Base-by-base conservation (phyloP, 2,888 invertebrate genomes). In the Baronia brevicornis region DNA sequence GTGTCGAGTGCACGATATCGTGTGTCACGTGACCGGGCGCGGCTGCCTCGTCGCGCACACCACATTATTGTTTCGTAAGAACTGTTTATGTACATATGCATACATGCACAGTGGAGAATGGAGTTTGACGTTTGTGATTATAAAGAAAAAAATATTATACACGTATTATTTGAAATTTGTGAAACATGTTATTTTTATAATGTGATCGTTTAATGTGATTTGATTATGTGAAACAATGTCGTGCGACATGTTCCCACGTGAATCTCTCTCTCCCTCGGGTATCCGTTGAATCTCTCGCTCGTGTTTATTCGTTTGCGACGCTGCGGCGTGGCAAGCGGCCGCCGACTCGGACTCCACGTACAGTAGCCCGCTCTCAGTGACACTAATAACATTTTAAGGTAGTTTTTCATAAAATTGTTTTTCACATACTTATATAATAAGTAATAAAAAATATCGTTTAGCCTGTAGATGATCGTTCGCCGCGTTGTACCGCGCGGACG, bases 51-150 rank as follows among this genome's bases (percentile, higher is more conserved):
- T 41, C 45, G 48, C 41, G 36, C 36, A 28, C 30, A 33, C 43
- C 28, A 23, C 38, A 24, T 31, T 26, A 38, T 47, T 38, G 31
- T 44, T 65, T 58, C 62, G 54, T 50, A 59, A 53, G 59, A 66
- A 70, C 66, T 72, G n/a, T n/a, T n/a, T n/a, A n/a, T n/a, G n/a
- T n/a, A n/a, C n/a, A 68, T 73, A 75, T 78, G 77, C 78, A 79
- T 79, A 78, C 77, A 79, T 75, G 78, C 75, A 78, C 77, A 60
- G 74, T 68, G 69, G 60, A 65, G 67, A 60, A 67, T 66, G 69
- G 53, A 54, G 64, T 67, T 66, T 61, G 66, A 60, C 64, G 66
- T 71, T 67, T 74, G 77, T 75, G 72, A 73, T 73, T 62, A 63
- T 59, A 62, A 57, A 56, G 60, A 58, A 57, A 60, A 60, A 63